phyloP scores from a whole-genome alignment of 2,888 invertebrate genomes.

The Papilio elwesi region DNA sequence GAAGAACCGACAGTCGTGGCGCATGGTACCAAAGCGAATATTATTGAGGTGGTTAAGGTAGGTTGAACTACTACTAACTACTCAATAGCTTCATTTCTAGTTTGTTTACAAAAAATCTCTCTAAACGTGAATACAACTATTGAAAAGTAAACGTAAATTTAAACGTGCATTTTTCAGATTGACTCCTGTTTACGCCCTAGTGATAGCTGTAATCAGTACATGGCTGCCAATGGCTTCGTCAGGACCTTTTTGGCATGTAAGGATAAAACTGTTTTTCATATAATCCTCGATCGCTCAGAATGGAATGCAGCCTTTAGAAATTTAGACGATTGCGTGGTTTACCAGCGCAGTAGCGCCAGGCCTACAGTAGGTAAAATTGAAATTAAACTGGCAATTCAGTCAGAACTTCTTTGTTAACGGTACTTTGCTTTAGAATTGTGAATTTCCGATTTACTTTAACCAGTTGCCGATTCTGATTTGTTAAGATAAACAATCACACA shows the following conservation, averaged over 20 bases:
- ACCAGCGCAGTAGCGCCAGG: too few relatives aligned
- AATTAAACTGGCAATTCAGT: too few relatives aligned
- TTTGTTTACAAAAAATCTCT: too few relatives aligned
- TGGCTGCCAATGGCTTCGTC: constrained; percentile 59
- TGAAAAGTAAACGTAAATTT: not conserved
- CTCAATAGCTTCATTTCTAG: too few relatives aligned
- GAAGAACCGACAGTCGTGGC: constrained; percentile 47
- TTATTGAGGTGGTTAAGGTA: constrained; percentile 52
- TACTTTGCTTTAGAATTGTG: too few relatives aligned
- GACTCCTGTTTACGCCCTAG: constrained; percentile 50
- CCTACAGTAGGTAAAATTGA: too few relatives aligned
- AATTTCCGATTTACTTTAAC: too few relatives aligned
- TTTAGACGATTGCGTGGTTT: too few relatives aligned
- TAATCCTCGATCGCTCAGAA: not conserved
- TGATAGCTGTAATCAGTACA: constrained; percentile 54
- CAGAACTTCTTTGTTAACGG: too few relatives aligned
- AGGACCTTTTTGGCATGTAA: constrained; percentile 69
- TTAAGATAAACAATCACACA: too few relatives aligned
- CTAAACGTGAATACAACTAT: too few relatives aligned
- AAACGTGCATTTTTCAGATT: constrained; percentile 47
- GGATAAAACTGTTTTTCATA: constrained; percentile 27
- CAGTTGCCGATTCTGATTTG: too few relatives aligned
- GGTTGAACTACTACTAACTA: not conserved
- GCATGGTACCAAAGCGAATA: constrained; percentile 46
- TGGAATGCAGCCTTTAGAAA: not conserved